A percentile compares a stretch with the other conserved stretches of the same genome.
Conservation (phyloP, 1,140 invertebrate species). For the Chelonus insularis region DNA sequence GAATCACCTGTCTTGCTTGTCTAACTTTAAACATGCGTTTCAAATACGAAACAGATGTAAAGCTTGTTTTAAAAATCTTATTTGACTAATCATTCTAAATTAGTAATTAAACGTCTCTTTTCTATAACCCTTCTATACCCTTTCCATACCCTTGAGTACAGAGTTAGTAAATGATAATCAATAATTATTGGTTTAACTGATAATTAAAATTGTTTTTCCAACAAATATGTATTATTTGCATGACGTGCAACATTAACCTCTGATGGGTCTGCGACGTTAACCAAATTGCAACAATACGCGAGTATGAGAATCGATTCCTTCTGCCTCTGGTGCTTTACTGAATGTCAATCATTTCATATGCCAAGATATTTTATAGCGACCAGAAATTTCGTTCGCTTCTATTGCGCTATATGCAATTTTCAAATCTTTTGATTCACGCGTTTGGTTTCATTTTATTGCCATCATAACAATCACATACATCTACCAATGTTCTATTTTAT, state of each 20-base stretch:
- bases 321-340: not conserved
- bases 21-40: too few species aligned
- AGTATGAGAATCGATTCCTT: conserved; percentile 12
- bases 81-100: too few species aligned
- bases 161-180: too few species aligned
- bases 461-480: not conserved
- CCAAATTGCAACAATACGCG: conserved; percentile 12
- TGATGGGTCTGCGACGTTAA: conserved; percentile 1
- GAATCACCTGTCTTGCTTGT: too few species aligned
- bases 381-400: not conserved
- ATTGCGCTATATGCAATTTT: not conserved
- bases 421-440: not conserved
- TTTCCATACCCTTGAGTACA: too few species aligned
- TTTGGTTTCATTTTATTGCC: not conserved
- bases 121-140: too few species aligned
- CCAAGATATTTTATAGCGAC: conserved; percentile 7
- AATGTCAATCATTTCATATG: conserved; percentile 5
- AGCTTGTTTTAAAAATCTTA: too few species aligned
- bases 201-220: too few species aligned
- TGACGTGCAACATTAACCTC: not conserved
- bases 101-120: too few species aligned
- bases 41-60: too few species aligned
- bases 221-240: too few species aligned
- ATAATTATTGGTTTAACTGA: too few species aligned
- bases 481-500: not conserved